Base-by-base conservation (phyloP, 2,888 invertebrate species). In the Pristionchus arcanus region DNA sequence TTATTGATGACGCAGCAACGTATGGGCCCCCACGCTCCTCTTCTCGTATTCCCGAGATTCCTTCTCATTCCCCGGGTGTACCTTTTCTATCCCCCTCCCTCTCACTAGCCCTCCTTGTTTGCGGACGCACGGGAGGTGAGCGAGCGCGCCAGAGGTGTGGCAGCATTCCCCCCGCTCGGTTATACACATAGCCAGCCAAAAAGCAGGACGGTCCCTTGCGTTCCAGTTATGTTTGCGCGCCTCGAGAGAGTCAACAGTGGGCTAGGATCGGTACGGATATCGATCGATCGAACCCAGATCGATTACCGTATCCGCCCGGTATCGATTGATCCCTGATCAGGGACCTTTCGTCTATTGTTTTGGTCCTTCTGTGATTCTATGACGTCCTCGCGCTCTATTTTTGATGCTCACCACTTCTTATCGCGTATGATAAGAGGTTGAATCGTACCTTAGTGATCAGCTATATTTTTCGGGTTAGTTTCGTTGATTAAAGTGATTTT, bases 161-260 rank as follows among this genome's bases (percentile, higher is more conserved):
- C 31, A 53, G 84, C 55, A 84, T 84, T 31, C 42, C 84, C n/a
- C 55, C 9, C 77, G 21, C 77, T 34, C 77, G 37, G 42, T 77
- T 42, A 77, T 77, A 77, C 77, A 77, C 77, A 77, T 77, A 37
- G 77, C 77, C 42, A 77, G 42, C 77, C 77, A 77, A 77, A 77
- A 77, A 77, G 49, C 77, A 49, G 77, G 77, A 77, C 77, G 34
- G 42, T 34, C 42, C 77, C 16, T 19, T 42, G 77, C 77, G 77
- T 77, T 77, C 77, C 77, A 77, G 77, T 77, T 77, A 77, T 77
- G 77, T 77, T 77, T 77, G 77, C 42, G 21, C 77, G 71, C 42
- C 77, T 9, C 42, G n/a, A 11, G 42, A 77, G 77, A 77, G 77
- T 77, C 77, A 77, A 42, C 77, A 42, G 42, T 49, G 13, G n/a